Evolutionary conservation across 1,140 invertebrate species (phyloP), one percentile per base, ranked within the genome.

Genomic region (Cotesia typhae): DNA sequence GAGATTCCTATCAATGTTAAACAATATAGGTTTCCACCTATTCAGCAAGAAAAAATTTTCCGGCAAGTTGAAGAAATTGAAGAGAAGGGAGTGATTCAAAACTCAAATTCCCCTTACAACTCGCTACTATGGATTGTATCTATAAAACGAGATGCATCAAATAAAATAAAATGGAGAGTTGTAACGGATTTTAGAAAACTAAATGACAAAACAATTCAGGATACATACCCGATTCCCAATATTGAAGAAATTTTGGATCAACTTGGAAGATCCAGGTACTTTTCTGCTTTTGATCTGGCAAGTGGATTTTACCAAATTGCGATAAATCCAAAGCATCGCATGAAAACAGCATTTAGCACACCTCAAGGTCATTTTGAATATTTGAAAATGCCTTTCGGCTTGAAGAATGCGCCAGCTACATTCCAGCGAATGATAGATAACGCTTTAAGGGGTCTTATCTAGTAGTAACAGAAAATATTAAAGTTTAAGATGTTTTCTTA

Each of bases 1-100:
- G 57, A 71, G 14, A 53, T 38, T 35, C 73, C 73, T 6, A 55
- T 74, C 3, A 61, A 67, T 64, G 55, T 60, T 7, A 74, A 67
- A 53, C 69, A 74, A 41, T 74, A 74, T 53, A 51, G 65, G 10
- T 74, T 66, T 41, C 69, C 69, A 7, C 64, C 63, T 35, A 57
- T 28, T 37, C 47, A 61, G 28, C 37, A 71, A 38, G 64, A 60
- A 38, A 64, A 74, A 74, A 70, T 74, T 9, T 10, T 5, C 20
- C 6, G 64, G 53, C 74, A 72, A 59, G 53, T 65, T n/a, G 10
- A 71, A 38, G 69, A 74, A 38, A 71, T 74, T 57, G 20, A 52
- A 64, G 47, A 64, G 67, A 74, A 71, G 5, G 57, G 36, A 47
- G 64, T 74, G 14, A 60, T 74, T 10, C 28, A 55, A 65, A 47